Base-by-base conservation (phyloP, 2,113 vertebrate genomes). In the Perognathus longimembris region DNA sequence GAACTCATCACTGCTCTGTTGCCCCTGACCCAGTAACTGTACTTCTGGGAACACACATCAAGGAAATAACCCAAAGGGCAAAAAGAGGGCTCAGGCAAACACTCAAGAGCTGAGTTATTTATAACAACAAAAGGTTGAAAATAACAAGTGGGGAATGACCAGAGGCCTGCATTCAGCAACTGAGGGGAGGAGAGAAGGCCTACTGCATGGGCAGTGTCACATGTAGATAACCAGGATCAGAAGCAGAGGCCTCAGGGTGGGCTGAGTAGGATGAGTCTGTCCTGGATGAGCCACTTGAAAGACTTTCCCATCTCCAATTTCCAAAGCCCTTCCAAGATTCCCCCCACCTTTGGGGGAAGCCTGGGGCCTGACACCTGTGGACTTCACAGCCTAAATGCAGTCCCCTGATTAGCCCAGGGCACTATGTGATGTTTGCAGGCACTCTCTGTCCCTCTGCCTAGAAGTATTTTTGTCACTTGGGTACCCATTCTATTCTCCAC, bases 11-110 rank as follows among this genome's bases (percentile, higher is more conserved):
- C 42, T 11, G 54, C 45, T 18, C 67, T 9, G 24, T 10, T 8
- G 95, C 95, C 91, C 94, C 95, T 97, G 95, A 94, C 95, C 96
- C 70, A 95, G 83, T 97, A 84, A 96, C 80, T 50, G 50, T 40
- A 50, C 75, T 94, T 94, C 95, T 95, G 95, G 92, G 92, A 93
- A 96, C 30, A 63, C 7, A 82, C 57, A 92, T 94, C 86, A 93
- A 91, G 94, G 94, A 96, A 96, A 77, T 40, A 87, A 70, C 36
- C 73, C 92, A 89, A 90, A 96, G 93, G 90, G 82, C 78, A 92
- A 64, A 74, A 64, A 21, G 75, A 92, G 54, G 67, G 50, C 70
- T 66, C 4, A 3, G 69, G 57, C 42, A 70, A 69, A 64, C 34
- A 59, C 78, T 89, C 32, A 15, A 54, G 45, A 59, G 20, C n/a